A percentile compares a stretch with the other conserved stretches of the same genome.
Evolutionary conservation across 2,113 vertebrate species (phyloP).

Genomic region (Rutilus rutilus): DNA sequence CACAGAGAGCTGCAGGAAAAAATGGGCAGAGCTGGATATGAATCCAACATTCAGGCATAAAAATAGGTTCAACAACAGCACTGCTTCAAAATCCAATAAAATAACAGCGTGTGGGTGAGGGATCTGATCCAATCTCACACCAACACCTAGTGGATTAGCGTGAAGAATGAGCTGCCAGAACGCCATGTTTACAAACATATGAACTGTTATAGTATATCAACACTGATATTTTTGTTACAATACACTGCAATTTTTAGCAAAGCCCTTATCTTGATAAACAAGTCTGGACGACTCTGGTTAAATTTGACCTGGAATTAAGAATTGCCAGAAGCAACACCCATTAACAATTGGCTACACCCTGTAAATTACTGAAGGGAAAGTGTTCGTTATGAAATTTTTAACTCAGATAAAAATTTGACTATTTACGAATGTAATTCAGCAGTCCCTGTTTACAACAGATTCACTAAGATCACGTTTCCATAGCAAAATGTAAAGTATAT

Average conservation of each 20-base stretch:
- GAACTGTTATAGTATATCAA: background rate
- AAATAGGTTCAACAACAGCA: background rate
- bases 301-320: background rate
- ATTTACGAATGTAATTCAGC: background rate
- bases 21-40: conserved; percentile 12
- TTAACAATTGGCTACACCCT: background rate
- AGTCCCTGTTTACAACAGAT: background rate
- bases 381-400: background rate
- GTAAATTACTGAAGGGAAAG: background rate
- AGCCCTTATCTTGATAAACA: background rate
- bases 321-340: background rate
- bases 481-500: background rate
- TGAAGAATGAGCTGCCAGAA: background rate
- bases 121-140: background rate
- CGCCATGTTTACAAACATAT: conserved; percentile 5
- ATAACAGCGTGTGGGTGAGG: conserved; percentile 1
- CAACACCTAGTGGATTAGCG: background rate
- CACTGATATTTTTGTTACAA: background rate
- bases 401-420: background rate
- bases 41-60: background rate
- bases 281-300: background rate
- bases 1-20: background rate
- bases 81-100: background rate
- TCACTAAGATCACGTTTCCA: background rate
- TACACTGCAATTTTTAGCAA: background rate